Evolutionary conservation across 1,140 invertebrate genomes (phyloP).

Genomic region (Drosophila parabipectinata): DNA sequence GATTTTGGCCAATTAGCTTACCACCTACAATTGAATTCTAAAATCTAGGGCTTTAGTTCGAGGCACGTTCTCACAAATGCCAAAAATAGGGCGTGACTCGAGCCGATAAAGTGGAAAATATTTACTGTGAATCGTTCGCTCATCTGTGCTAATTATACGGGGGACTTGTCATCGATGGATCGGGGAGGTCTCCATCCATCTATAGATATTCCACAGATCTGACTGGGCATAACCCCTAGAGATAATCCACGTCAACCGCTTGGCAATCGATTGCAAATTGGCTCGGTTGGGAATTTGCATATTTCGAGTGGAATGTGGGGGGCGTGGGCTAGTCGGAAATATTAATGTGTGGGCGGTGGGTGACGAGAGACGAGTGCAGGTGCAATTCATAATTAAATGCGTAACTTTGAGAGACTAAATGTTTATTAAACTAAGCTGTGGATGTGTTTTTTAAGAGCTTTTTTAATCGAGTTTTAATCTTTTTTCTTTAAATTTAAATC

Average conservation of each 20-base stretch:
- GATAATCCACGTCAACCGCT: not conserved
- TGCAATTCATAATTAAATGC: conserved; percentile 15
- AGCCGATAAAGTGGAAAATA: conserved; percentile 46
- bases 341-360: conserved; percentile 17
- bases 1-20: conserved; percentile 62
- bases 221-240: not conserved
- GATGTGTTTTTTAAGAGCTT: not conserved
- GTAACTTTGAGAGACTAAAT: conserved; percentile 1
- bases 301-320: conserved; percentile 33
- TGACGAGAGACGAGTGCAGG: conserved; percentile 31
- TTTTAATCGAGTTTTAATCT: conserved; percentile 8
- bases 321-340: conserved; percentile 3
- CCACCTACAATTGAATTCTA: conserved; percentile 31
- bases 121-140: conserved; percentile 47
- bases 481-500: not conserved
- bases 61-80: conserved; percentile 23
- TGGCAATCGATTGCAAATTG: conserved; percentile 1
- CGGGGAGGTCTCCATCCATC: not conserved
- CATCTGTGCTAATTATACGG: conserved; percentile 49
- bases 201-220: not conserved
- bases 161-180: conserved; percentile 41
- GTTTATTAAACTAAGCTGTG: not conserved
- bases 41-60: not conserved
- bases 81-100: conserved; percentile 49
- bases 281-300: conserved; percentile 25